Evolutionary conservation across 2,888 invertebrate species (phyloP).

Genomic region (Schrankia costaestrigalis): DNA sequence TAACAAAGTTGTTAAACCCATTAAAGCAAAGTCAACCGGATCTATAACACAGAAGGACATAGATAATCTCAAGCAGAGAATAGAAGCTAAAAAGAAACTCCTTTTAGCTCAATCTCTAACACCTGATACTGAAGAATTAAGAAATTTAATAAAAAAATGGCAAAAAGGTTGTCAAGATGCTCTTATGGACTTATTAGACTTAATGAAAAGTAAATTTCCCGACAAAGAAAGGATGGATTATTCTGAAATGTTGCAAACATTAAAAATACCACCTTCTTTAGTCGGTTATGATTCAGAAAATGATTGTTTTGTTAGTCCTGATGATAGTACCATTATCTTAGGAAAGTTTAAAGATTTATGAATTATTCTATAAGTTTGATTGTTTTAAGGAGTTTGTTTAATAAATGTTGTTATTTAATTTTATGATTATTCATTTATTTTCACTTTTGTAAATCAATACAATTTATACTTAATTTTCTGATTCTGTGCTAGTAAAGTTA

Average conservation of each 20-base stretch:
- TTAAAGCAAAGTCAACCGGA: constrained; percentile 68
- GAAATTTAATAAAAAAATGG: constrained; percentile 75
- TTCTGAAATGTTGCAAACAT: constrained; percentile 64
- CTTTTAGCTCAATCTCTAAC: constrained; percentile 57
- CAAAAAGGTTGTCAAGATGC: constrained; percentile 77
- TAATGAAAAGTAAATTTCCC: constrained; percentile 63
- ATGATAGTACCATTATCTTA: constrained; percentile 55
- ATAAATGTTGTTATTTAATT: constrained; percentile 14
- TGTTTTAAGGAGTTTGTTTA: constrained; percentile 14
- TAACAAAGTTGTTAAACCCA: constrained; percentile 55
- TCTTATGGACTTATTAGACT: constrained; percentile 67
- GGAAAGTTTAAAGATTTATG: constrained; percentile 46
- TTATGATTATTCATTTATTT: background rate
- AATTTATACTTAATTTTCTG: no score
- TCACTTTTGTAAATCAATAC: no score
- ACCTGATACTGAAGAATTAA: constrained; percentile 71
- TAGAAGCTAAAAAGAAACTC: constrained; percentile 64
- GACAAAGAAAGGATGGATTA: constrained; percentile 68
- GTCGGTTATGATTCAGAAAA: constrained; percentile 75
- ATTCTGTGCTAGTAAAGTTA: no score
- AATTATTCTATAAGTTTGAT: constrained; percentile 18
- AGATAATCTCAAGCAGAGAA: constrained; percentile 60
- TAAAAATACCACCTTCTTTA: constrained; percentile 71
- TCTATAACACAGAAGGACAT: constrained; percentile 70
- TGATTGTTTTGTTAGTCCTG: constrained; percentile 68